Evolutionary conservation across 1,140 invertebrate species (phyloP), one percentile per base, ranked within the genome.

Genomic region (Aleiodes sp.): DNA sequence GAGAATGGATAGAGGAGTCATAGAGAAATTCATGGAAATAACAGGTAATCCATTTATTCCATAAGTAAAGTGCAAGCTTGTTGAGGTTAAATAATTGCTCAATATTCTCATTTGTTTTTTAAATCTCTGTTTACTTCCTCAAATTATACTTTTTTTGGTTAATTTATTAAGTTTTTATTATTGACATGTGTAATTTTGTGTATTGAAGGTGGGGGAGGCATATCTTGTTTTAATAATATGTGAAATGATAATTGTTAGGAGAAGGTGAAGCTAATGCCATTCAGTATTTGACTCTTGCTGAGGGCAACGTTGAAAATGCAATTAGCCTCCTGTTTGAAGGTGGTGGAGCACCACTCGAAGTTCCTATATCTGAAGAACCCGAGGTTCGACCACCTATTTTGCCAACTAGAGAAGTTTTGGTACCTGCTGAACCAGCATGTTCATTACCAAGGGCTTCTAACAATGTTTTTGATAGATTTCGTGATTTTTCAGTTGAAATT

Each of bases 401-500:
- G 66, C 91, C 91, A 16, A 89, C 86, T 35, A 87, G 88, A 73
- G 91, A 91, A 80, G 86, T 90, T 35, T 77, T 82, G 63, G 83
- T 85, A 7, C 82, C 80, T 70, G 79, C 81, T 21, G 86, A 84
- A 74, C 80, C 81, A 68, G 70, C 78, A 68, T 84, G 72, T 78
- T 87, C 77, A 71, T 82, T 82, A 64, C 79, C 82, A 56, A 80
- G 87, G 72, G 75, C 83, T 65, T 81, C 87, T 0, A 86, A 86
- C 73, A 89, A 87, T 63, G 88, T 91, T 12, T 92, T 91, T 82
- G 90, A 92, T 82, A 88, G 88, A 71, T 92, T 92, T 75, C 77
- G 90, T 68, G 89, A 91, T 84, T 92, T 91, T 80, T 85, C 89
- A 69, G 88, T 89, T 41, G 91, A 91, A 85, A 88, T 89, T 68